Conservation (phyloP, 2,797 vertebrate genomes). For the Phoeniculus purpureus region DNA sequence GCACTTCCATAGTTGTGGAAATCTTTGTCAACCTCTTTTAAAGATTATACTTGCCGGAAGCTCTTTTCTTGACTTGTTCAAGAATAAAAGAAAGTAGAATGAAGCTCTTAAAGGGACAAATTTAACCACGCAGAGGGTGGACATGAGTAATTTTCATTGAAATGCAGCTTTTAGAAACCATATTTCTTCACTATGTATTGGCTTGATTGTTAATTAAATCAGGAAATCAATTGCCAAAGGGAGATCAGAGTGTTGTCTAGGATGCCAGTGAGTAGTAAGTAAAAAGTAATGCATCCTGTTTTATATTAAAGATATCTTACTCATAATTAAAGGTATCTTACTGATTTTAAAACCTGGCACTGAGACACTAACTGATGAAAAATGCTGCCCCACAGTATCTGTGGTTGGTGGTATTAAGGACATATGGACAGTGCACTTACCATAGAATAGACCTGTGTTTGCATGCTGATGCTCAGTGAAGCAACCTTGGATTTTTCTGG, state of each 20-base stretch:
- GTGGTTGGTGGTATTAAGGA: background rate
- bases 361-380: background rate
- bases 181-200: background rate
- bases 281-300: background rate
- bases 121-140: background rate
- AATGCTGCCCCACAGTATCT: background rate
- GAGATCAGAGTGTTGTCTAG: background rate
- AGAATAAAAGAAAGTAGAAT: background rate
- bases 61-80: background rate
- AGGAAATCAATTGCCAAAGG: background rate
- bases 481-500: background rate
- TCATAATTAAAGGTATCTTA: too few species aligned
- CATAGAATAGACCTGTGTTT: background rate
- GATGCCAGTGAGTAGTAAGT: background rate
- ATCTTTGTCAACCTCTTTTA: background rate
- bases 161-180: background rate
- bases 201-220: background rate
- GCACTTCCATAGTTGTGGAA: background rate
- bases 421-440: too few species aligned
- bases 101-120: background rate
- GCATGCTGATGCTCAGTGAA: background rate
- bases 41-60: background rate
- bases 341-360: background rate
- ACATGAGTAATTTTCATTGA: background rate
- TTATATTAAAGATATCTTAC: too few species aligned